Evolutionary conservation across 2,888 invertebrate genomes (phyloP).

Genomic region (Allophyes oxyacanthae): DNA sequence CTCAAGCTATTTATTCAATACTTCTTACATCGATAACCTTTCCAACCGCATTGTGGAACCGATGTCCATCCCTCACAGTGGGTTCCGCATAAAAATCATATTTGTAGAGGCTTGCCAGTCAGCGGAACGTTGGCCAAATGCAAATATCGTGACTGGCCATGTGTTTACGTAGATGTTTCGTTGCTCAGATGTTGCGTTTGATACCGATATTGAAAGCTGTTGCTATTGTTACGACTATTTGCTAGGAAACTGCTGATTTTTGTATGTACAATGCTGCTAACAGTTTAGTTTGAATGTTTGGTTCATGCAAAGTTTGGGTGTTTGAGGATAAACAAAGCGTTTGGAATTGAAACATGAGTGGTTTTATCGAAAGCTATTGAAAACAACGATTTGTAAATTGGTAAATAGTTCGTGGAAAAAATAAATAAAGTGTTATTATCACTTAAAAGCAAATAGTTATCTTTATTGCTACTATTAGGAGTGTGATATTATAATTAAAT

Average conservation of each 20-base stretch:
- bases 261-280: conserved; percentile 39
- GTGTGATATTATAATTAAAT: too few species aligned
- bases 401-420: conserved; percentile 5
- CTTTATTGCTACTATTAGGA: too few species aligned
- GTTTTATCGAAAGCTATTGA: conserved; percentile 25
- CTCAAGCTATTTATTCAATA: conserved; percentile 17
- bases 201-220: conserved; percentile 42
- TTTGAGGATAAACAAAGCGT: conserved; percentile 33
- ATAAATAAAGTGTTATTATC: too few species aligned
- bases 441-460: too few species aligned
- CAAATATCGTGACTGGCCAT: conserved; percentile 52
- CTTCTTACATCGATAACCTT: conserved; percentile 31
- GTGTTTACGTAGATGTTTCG: conserved; percentile 51
- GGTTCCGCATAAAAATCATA: conserved; percentile 61
- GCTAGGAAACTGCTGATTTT: conserved; percentile 53
- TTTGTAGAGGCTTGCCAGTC: conserved; percentile 55
- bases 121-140: conserved; percentile 56
- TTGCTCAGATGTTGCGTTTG: conserved; percentile 50
- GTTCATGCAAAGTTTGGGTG: conserved; percentile 41
- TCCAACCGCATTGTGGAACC: conserved; percentile 37
- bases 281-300: conserved; percentile 39
- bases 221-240: conserved; percentile 37
- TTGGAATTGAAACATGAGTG: conserved; percentile 14
- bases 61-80: conserved; percentile 39
- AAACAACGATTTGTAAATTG: conserved; percentile 5